Percentiles rank a stretch among this genome's conserved stretches.
These are phyloP conservation scores for Erpobdella octoculata DNA, from an alignment of 2,888 invertebrate genomes.

Conservation along the genomic window DNA sequence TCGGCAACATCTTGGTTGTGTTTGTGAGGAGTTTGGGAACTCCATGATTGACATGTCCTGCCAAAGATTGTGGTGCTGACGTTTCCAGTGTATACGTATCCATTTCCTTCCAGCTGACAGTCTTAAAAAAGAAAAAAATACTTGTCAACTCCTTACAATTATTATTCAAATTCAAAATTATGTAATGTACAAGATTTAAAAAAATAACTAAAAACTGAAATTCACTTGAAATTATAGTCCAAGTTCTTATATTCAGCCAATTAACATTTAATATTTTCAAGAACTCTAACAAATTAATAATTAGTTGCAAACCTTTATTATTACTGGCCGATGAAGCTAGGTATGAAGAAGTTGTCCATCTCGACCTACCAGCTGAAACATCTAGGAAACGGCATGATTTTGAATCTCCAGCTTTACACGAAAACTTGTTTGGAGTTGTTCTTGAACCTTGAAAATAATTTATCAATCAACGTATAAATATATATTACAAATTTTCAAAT, in stretches of 20 bases:
- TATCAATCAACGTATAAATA: too few relatives aligned
- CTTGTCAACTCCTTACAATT: not conserved
- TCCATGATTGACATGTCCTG: slow-evolving; percentile 28
- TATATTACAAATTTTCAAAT: too few relatives aligned
- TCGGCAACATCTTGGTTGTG: slow-evolving; percentile 25
- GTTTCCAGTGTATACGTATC: slow-evolving; percentile 25
- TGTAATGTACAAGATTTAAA: not conserved
- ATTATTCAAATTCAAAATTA: not conserved
- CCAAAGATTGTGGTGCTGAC: slow-evolving; percentile 28
- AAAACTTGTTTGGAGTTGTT: not conserved
- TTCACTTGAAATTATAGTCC: not conserved
- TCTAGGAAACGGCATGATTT: slow-evolving; percentile 7
- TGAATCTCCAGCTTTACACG: not conserved
- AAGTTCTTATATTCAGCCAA: not conserved
- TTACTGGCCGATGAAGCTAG: not conserved
- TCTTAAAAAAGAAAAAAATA: not conserved
- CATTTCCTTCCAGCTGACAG: slow-evolving; percentile 1
- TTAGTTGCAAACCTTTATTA: slow-evolving; percentile 1
- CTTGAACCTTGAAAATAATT: too few relatives aligned
- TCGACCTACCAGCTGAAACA: not conserved
- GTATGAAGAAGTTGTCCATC: not conserved
- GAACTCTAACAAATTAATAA: too few relatives aligned
- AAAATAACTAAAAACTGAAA: not conserved
- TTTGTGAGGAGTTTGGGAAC: slow-evolving; percentile 16
- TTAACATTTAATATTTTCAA: too few relatives aligned